Evolutionary conservation across 2,797 vertebrate species (phyloP), one percentile per base, ranked within the genome.

Genomic region (Jordanella pulchra): DNA sequence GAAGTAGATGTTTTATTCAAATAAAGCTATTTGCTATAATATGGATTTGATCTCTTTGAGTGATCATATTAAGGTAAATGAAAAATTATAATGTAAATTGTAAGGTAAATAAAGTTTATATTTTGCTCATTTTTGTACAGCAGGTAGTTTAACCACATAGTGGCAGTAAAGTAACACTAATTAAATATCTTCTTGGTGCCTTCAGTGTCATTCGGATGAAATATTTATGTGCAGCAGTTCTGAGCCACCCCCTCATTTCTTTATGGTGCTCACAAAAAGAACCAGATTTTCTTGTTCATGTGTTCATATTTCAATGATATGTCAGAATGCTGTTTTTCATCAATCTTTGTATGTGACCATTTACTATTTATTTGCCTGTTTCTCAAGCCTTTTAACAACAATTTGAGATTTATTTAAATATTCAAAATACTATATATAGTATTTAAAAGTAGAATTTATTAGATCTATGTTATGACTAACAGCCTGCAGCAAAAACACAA

Each of bases 121-220:
- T 35, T 5, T 25, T 63, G 35, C 14, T 23, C 56, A 61, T 21
- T 61, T 61, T 14, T 61, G 28, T 13, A 15, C 23, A 44, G 60
- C 25, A 9, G 42, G 60, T 63, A 6, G 60, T 76, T 28, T 76
- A 66, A 76, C 81, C 88, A 78, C 89, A 81, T 55, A 77, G 86
- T 55, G 87, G 84, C 83, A 80, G 81, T 80, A 80, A 77, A 84
- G 83, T 69, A 56, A 54, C 78, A 54, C 60, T 23, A 32, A 72
- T 10, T 32, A 44, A 30, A 6, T 58, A 32, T 50, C 68, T 55
- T 6, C n/a, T 17, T 23, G 71, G 32, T 69, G 67, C 65, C 0
- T 86, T 84, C 15, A 65, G 0, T 7, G 3, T 3, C 4, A 70
- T 42, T 67, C 7, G 48, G 32, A 35, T n/a, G 67, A n/a, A 63